Conservation (phyloP, 2,888 invertebrate genomes). For the Brachyopa scutellaris region DNA sequence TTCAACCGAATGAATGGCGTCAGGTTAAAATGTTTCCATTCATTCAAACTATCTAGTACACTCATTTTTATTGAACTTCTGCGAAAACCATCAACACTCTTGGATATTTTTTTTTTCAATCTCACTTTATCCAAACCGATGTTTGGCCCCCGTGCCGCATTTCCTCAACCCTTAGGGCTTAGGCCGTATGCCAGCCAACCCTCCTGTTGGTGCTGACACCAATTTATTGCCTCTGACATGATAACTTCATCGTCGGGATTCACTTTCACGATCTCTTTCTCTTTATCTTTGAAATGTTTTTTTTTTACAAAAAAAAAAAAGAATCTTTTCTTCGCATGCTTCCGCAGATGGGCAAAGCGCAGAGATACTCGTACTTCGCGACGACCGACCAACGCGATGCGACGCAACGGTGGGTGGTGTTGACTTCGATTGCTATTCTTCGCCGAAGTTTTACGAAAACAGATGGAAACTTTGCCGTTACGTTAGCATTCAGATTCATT, state of each 20-base stretch:
- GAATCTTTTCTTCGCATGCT: conserved; percentile 22
- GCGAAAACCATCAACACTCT: conserved; percentile 64
- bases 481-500: conserved; percentile 60
- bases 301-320: conserved; percentile 5
- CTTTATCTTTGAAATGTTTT: conserved; percentile 61
- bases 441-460: conserved; percentile 59
- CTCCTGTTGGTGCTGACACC: conserved; percentile 64
- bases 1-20: conserved; percentile 25
- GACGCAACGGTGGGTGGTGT: conserved; percentile 49
- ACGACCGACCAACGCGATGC: no score
- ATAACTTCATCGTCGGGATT: conserved; percentile 72
- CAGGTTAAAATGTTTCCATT: conserved; percentile 52
- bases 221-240: conserved; percentile 73
- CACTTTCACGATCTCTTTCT: conserved; percentile 71
- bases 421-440: conserved; percentile 72
- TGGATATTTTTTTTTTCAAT: conserved; percentile 59
- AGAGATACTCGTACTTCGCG: conserved; percentile 35
- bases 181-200: conserved; percentile 59
- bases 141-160: conserved; percentile 4
- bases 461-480: conserved; percentile 72
- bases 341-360: conserved; percentile 47
- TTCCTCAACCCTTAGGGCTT: conserved; percentile 25
- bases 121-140: conserved; percentile 46
- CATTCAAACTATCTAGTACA: conserved; percentile 48
- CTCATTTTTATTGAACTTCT: conserved; percentile 38